A percentile compares a stretch with the other conserved stretches of the same genome.
Conservation (phyloP, 2,113 vertebrate genomes). For the Budorcas taxicolor region DNA sequence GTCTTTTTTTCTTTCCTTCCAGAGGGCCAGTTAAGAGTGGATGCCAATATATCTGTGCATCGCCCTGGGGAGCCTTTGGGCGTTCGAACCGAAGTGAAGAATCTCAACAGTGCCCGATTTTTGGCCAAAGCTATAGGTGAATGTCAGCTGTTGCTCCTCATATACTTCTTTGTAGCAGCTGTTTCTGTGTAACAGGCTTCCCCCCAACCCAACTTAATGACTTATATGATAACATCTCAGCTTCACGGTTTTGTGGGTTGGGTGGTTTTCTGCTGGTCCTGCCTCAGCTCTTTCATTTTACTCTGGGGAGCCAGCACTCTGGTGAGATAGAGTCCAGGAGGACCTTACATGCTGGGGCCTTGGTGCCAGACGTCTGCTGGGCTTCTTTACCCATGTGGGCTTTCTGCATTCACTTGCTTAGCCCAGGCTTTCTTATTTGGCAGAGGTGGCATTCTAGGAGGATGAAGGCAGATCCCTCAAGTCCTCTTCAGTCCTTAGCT, state of each 20-base stretch:
- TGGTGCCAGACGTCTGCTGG: neutral
- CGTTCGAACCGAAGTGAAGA: slow-evolving; percentile 95
- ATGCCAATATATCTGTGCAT: slow-evolving; percentile 96
- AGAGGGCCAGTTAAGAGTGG: slow-evolving; percentile 97
- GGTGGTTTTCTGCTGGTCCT: neutral
- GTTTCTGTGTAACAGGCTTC: neutral
- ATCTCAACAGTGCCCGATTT: slow-evolving; percentile 94
- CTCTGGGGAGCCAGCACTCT: neutral
- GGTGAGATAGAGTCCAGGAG: neutral
- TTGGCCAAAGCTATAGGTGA: slow-evolving; percentile 93
- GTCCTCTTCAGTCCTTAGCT: neutral
- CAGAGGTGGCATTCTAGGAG: neutral
- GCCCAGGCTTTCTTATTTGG: neutral
- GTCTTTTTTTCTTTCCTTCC: slow-evolving; percentile 42
- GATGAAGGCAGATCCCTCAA: neutral
- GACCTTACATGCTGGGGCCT: accelerated
- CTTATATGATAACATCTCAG: neutral
- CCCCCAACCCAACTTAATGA: no score
- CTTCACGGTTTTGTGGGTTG: neutral
- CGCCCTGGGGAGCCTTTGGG: slow-evolving; percentile 89
- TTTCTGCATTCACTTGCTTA: neutral
- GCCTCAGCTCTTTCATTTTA: neutral
- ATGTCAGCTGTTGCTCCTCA: neutral
- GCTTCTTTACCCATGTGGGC: neutral
- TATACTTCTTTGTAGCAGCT: neutral